These are phyloP conservation scores for Drosophila setosimentum DNA, from an alignment of 2,888 invertebrate species.

Conservation along the genomic window DNA sequence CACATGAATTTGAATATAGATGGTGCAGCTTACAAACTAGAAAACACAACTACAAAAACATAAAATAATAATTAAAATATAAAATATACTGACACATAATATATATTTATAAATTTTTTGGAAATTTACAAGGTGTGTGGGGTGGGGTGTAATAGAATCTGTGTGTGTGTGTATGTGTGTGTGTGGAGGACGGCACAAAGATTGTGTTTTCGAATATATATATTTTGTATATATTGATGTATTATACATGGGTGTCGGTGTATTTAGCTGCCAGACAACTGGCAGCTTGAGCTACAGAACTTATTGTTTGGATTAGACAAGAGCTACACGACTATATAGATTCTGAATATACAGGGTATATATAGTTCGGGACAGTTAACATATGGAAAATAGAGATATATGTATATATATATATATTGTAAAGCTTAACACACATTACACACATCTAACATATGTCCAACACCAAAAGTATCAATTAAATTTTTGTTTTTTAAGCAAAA, in stretches of 20 bases:
- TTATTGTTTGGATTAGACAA: slow-evolving; percentile 63
- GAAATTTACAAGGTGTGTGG: slow-evolving; percentile 13
- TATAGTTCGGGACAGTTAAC: slow-evolving; percentile 53
- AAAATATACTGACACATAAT: slow-evolving; percentile 50
- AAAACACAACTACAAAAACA: slow-evolving; percentile 62
- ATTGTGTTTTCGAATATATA: slow-evolving; percentile 20
- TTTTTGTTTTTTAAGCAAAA: slow-evolving; percentile 29
- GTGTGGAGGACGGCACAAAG: slow-evolving; percentile 27
- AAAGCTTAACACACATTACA: slow-evolving; percentile 43
- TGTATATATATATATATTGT: slow-evolving; percentile 1
- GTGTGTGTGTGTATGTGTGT: slow-evolving; percentile 18
- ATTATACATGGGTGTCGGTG: slow-evolving; percentile 30
- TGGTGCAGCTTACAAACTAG: slow-evolving; percentile 63
- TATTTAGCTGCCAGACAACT: slow-evolving; percentile 55
- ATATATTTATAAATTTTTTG: slow-evolving; percentile 1
- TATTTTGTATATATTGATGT: slow-evolving; percentile 31
- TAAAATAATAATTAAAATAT: slow-evolving; percentile 36
- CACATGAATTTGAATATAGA: slow-evolving; percentile 30
- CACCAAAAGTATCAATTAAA: slow-evolving; percentile 63
- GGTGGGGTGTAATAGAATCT: slow-evolving; percentile 10
- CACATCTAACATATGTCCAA: slow-evolving; percentile 67
- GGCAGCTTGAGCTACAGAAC: slow-evolving; percentile 47
- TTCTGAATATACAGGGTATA: slow-evolving; percentile 30
- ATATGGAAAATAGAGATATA: slow-evolving; percentile 23
- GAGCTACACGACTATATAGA: slow-evolving; percentile 56